Base-by-base conservation (phyloP, 2,797 vertebrate species). In the Gambelia wislizenii region DNA sequence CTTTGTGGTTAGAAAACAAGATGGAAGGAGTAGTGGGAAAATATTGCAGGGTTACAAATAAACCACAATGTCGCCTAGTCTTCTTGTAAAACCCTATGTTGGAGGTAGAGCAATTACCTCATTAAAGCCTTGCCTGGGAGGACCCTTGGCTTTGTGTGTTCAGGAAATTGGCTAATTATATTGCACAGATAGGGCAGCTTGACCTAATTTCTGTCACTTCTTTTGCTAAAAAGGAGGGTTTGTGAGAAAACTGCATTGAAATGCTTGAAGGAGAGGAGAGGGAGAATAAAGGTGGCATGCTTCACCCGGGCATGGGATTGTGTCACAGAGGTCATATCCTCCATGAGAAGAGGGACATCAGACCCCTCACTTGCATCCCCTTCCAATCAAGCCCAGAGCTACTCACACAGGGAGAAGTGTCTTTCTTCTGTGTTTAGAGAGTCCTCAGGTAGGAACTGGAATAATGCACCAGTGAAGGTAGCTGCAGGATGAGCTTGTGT, bases 181-280 rank as follows among this genome's bases (percentile, higher is more conserved):
- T 0, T 9, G 59, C 6, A 5, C 33, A 76, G 86, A 56, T 39
- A 0, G 1, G 80, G 61, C 89, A 89, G 87, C 77, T 82, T 49
- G 36, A 3, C 72, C 75, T 27, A 74, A 20, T 81, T 61, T 59
- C 87, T 30, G 80, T 0, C 83, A 84, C 61, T 92, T 52, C 59
- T 77, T 80, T 42, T 74, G 88, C 79, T 3, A 2, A 52, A 64
- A 78, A n/a, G 86, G 36, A 64, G 0, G 0, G 69, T 1, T 78
- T 20, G 16, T 70, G 36, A 54, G 85, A 77, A 0, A 42, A 27
- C 25, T 47, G 61, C 14, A 0, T 61, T 79, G 93, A 36, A 67
- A 87, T 89, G 47, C 0, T 0, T 44, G 0, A 0, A 86, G n/a
- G 74, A 27, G 59, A 13, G 5, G 20, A 59, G 56, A 18, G 22